phyloP scores from a whole-genome alignment of 2,113 vertebrate genomes.

The Apus apus region DNA sequence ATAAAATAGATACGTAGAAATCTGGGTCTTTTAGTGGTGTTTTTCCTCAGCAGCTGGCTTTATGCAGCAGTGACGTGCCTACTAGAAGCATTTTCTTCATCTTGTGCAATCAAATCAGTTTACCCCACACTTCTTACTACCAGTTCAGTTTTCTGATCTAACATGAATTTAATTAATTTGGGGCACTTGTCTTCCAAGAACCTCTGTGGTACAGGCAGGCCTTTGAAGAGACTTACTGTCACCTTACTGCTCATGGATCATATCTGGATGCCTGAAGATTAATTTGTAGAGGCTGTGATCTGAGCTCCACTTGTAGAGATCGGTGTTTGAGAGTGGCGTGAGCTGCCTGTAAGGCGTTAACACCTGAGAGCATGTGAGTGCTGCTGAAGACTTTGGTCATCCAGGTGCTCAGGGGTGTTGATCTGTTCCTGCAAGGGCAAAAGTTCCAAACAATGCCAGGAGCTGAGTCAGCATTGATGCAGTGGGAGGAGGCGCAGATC shows the following conservation, averaged over 20 bases:
- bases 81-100: background rate
- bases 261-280: background rate
- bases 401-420: background rate
- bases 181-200: background rate
- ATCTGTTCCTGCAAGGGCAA: background rate
- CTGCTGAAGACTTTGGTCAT: background rate
- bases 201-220: background rate
- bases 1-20: background rate
- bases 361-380: background rate
- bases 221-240: background rate
- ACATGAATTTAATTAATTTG: background rate
- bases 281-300: background rate
- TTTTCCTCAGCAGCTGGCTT: background rate
- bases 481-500: background rate
- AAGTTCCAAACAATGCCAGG: background rate
- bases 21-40: background rate
- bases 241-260: background rate
- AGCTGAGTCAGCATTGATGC: background rate
- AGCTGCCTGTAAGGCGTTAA: background rate
- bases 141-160: background rate
- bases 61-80: background rate
- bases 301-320: background rate
- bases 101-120: background rate
- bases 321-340: background rate
- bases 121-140: background rate